These are phyloP conservation scores for Marisa cornuarietis DNA, from an alignment of 1,140 invertebrate genomes.

Conservation along the genomic window DNA sequence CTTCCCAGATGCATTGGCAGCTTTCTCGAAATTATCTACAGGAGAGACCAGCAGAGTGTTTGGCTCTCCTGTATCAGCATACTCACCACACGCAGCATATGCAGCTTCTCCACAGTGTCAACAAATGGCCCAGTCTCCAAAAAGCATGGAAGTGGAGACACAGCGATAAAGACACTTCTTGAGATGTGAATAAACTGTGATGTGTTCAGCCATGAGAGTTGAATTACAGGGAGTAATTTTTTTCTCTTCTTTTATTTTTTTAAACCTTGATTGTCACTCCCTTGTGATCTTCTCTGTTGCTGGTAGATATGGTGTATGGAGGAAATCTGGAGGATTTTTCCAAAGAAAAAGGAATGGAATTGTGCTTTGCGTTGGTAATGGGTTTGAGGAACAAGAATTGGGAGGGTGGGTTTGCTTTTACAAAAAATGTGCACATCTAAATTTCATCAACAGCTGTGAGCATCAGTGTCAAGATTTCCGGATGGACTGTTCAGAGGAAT, in stretches of 20 bases:
- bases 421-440: too few relatives aligned
- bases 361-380: too few relatives aligned
- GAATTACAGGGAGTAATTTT: background rate
- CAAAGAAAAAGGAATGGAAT: too few relatives aligned
- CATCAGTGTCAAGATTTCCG: too few relatives aligned
- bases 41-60: slow-evolving; percentile 50
- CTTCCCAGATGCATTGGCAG: slow-evolving; percentile 60
- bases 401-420: too few relatives aligned
- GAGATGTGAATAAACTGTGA: background rate
- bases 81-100: slow-evolving; percentile 52
- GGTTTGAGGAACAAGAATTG: too few relatives aligned
- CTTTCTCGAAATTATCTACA: slow-evolving; percentile 61
- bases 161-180: slow-evolving; percentile 25
- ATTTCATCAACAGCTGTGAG: too few relatives aligned
- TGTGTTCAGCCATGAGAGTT: background rate
- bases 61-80: slow-evolving; percentile 52
- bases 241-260: too few relatives aligned
- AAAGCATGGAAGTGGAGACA: slow-evolving; percentile 54
- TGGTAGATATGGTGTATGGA: background rate
- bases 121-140: slow-evolving; percentile 56
- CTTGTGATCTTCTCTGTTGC: background rate
- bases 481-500: too few relatives aligned
- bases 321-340: background rate
- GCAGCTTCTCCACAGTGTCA: slow-evolving; percentile 39
- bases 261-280: background rate